Evolutionary conservation across 2,797 vertebrate genomes (phyloP).

Genomic region (Danio albolineatus): DNA sequence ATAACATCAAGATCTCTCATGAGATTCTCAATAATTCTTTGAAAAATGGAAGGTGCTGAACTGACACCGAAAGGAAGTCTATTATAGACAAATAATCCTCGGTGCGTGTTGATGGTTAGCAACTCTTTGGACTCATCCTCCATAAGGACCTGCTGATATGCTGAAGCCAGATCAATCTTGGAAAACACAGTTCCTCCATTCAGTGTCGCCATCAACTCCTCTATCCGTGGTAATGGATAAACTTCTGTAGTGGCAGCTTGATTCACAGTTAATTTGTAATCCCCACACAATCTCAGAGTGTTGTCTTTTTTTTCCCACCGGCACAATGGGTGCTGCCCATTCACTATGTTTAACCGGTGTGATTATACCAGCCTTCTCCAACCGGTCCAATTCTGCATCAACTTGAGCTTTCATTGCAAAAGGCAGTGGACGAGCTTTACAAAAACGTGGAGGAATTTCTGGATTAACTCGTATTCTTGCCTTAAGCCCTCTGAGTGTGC

Average conservation of each 20-base stretch:
- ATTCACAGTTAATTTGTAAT: conserved; percentile 52
- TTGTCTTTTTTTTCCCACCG: not conserved
- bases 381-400: no score
- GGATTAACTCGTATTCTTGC: no score
- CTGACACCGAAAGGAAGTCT: no score
- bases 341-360: no score
- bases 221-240: conserved; percentile 34
- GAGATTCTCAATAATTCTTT: no score
- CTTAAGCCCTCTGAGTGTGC: no score
- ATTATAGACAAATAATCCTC: no score
- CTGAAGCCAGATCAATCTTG: conserved; percentile 54
- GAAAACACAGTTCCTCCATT: conserved; percentile 53
- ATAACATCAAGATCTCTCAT: no score
- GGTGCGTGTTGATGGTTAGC: conserved; percentile 45
- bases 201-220: conserved; percentile 51
- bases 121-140: conserved; percentile 44
- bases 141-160: conserved; percentile 45
- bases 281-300: conserved; percentile 27
- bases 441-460: not conserved
- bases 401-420: no score
- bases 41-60: no score
- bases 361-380: no score
- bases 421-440: not conserved
- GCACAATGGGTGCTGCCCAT: not conserved
- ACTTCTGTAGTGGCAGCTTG: conserved; percentile 47